Evolutionary conservation across 2,888 invertebrate genomes (phyloP), one percentile per base, ranked within the genome.

Genomic region (Phortica okadai): DNA sequence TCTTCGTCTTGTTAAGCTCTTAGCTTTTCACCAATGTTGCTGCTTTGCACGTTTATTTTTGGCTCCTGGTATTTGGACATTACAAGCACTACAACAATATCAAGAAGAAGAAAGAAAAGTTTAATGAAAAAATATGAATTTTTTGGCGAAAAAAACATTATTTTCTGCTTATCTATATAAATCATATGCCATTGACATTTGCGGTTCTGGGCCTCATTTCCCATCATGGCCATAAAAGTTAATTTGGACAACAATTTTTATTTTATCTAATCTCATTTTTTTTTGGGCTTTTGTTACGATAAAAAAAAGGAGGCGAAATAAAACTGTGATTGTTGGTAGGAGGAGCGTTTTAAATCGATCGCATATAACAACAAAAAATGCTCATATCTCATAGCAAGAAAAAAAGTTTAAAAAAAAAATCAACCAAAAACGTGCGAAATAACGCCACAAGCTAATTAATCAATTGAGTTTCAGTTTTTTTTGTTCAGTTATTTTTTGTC

Each of bases 51-150:
- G 4, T 56, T n/a, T 56, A 6, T 21, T 62, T 62, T 6, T 7
- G n/a, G 16, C 59, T 62, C 25, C 7, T 76, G 77, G 64, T 78
- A 73, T 80, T 84, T 80, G 82, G 80, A 59, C 85, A 85, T 84
- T 82, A 84, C 81, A 83, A 84, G 83, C 78, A 84, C 87, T 86
- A 78, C 74, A 83, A 80, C 62, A 21, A 21, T 21, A 21, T 21
- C 21, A 21, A 21, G 21, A 21, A 21, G 21, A 64, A 80, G n/a
- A 70, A 45, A 62, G 7, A 3, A 21, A n/a, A 58, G 3, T 16
- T 6, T 16, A 14, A 58, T 58, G n/a, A 58, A 58, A 54, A 5
- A 16, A 76, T 25, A 75, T 69, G 6, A 10, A 45, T 69, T 8
- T 1, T 54, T 54, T 54, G 42, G 16, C n/a, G 33, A 72, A 50